A percentile compares a stretch with the other conserved stretches of the same genome.
phyloP scores from a whole-genome alignment of 2,888 invertebrate species.

The Catotricha subobsoleta region DNA sequence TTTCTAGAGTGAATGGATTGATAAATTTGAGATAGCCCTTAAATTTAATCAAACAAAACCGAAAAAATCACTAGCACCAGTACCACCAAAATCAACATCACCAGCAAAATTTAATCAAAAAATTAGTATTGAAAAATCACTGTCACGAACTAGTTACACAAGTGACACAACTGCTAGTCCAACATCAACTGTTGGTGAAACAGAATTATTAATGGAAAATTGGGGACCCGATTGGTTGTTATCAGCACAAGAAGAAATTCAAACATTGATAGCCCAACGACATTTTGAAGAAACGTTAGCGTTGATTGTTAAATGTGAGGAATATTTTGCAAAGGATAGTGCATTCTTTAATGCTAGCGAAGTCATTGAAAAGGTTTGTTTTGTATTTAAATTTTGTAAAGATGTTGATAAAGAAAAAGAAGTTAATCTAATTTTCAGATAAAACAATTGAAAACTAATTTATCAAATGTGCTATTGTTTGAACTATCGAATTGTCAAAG shows the following conservation, averaged over 20 bases:
- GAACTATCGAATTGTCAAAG: conserved; percentile 81
- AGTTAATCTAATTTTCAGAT: conserved; percentile 24
- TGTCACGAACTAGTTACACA: neutral
- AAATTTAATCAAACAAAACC: conserved; percentile 54
- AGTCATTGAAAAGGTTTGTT: conserved; percentile 19
- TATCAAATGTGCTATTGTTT: conserved; percentile 74
- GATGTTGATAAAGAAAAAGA: no score
- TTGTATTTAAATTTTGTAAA: no score
- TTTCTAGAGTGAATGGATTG: conserved; percentile 74
- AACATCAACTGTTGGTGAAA: conserved; percentile 12
- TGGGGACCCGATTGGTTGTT: conserved; percentile 65
- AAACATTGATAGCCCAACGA: conserved; percentile 86
- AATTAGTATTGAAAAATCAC: conserved; percentile 6
- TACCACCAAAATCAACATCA: conserved; percentile 19
- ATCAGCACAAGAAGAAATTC: conserved; percentile 84
- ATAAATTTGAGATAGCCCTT: conserved; percentile 79
- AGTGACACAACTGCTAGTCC: conserved; percentile 18
- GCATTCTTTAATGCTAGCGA: conserved; percentile 20
- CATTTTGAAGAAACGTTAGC: conserved; percentile 86
- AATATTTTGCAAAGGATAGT: conserved; percentile 30
- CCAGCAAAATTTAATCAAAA: conserved; percentile 19
- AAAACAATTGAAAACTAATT: conserved; percentile 49
- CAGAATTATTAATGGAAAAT: conserved; percentile 18
- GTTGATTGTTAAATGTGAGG: conserved; percentile 50
- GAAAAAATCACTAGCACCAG: conserved; percentile 34